Percentiles rank a stretch among this genome's conserved stretches.
Evolutionary conservation across 1,140 invertebrate genomes (phyloP).

Genomic region (Tetramorium alpestre): DNA sequence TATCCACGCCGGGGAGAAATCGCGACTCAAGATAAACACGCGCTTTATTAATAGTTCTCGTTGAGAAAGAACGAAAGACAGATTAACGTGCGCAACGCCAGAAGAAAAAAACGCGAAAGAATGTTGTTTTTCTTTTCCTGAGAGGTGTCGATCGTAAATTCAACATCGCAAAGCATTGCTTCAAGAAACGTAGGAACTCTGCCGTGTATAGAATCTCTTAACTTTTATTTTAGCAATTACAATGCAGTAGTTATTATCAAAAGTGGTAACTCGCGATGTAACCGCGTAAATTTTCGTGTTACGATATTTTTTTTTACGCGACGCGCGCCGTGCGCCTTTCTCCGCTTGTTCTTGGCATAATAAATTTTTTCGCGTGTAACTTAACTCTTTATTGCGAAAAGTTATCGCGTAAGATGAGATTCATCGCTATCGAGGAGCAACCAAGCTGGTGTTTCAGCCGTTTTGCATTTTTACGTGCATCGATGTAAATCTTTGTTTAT

Average conservation of each 20-base stretch:
- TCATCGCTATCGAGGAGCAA: constrained; percentile 23
- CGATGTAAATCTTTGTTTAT: constrained; percentile 18
- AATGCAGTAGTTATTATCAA: constrained; percentile 17
- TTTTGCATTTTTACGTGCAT: constrained; percentile 46
- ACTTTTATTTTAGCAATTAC: background rate
- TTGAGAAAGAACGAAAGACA: background rate
- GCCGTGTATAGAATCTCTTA: background rate
- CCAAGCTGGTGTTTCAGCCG: background rate
- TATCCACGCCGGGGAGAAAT: background rate
- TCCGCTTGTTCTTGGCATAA: background rate
- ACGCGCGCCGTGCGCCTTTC: background rate
- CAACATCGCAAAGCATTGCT: background rate
- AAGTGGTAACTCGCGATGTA: background rate
- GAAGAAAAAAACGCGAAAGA: constrained; percentile 26
- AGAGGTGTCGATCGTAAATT: background rate
- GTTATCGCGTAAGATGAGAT: constrained; percentile 34
- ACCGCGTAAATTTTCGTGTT: background rate
- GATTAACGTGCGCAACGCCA: constrained; percentile 23
- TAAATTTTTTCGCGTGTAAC: constrained; percentile 39
- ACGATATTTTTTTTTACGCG: constrained; percentile 30
- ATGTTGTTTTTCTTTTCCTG: background rate
- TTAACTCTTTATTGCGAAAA: constrained; percentile 47
- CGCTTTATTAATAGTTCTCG: constrained; percentile 15
- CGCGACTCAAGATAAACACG: constrained; percentile 26
- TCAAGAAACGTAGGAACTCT: background rate